These are phyloP conservation scores for Circaetus cinerascens DNA, from an alignment of 2,113 vertebrate species.

Conservation along the genomic window DNA sequence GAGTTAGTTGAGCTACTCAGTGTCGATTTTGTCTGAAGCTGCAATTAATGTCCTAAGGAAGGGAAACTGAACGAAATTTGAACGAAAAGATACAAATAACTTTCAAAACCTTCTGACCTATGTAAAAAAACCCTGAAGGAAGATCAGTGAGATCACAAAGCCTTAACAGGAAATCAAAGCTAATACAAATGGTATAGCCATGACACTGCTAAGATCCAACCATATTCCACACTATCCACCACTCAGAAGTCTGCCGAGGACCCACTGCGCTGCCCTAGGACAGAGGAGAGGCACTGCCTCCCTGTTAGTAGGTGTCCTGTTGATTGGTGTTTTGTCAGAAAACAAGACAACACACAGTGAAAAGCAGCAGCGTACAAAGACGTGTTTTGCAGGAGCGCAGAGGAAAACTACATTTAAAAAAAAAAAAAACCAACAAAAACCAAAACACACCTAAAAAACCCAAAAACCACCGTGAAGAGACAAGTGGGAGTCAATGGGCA, in stretches of 20 bases:
- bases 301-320: accelerated
- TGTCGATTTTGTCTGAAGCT: not conserved
- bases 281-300: not conserved
- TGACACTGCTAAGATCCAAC: not conserved
- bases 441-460: not conserved
- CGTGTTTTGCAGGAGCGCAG: not conserved
- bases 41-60: not conserved
- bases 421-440: not conserved
- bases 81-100: not conserved
- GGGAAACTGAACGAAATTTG: not conserved
- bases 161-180: not conserved
- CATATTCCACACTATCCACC: not conserved
- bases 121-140: not conserved
- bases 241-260: not conserved
- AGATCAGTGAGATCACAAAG: not conserved
- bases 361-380: not conserved
- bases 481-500: not conserved
- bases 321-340: not conserved
- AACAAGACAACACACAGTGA: not conserved
- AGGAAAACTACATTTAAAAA: not conserved
- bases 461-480: not conserved
- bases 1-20: not conserved
- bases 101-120: not conserved
- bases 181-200: not conserved
- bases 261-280: not conserved